These are phyloP conservation scores for Bombus affinis DNA, from an alignment of 1,140 invertebrate genomes.

Conservation along the genomic window DNA sequence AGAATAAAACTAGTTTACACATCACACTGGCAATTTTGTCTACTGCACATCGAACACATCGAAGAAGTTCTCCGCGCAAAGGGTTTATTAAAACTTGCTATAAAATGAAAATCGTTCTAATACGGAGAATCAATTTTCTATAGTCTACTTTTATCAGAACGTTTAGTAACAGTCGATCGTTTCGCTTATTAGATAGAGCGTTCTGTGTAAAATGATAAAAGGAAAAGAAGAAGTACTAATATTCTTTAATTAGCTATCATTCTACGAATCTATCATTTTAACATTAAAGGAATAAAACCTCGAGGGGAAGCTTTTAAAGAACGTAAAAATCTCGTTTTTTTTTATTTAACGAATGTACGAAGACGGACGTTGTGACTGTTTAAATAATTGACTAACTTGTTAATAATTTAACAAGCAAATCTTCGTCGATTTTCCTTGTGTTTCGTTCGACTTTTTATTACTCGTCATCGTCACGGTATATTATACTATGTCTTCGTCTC, in stretches of 20 bases:
- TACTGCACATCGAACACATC: too few relatives aligned
- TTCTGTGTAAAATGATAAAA: not conserved
- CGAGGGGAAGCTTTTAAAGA: not conserved
- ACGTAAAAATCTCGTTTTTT: not conserved
- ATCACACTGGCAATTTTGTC: not conserved
- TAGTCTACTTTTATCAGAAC: not conserved
- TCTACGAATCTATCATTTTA: not conserved
- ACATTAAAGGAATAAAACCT: not conserved
- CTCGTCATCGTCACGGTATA: too few relatives aligned
- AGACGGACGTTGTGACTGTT: not conserved
- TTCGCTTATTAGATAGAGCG: not conserved
- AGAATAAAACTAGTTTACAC: not conserved
- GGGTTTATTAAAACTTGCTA: not conserved
- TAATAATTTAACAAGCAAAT: slow-evolving; percentile 7
- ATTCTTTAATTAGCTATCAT: not conserved
- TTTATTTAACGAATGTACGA: not conserved
- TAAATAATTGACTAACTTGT: not conserved
- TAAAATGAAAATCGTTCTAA: slow-evolving; percentile 2
- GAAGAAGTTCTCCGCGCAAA: not conserved
- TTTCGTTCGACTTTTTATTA: too few relatives aligned
- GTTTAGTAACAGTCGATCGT: not conserved
- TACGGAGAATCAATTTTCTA: not conserved
- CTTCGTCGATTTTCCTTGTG: not conserved
- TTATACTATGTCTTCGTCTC: not conserved
- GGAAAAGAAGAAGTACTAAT: not conserved